Base-by-base conservation (phyloP, 2,113 vertebrate genomes). In the Edolisoma coerulescens region DNA sequence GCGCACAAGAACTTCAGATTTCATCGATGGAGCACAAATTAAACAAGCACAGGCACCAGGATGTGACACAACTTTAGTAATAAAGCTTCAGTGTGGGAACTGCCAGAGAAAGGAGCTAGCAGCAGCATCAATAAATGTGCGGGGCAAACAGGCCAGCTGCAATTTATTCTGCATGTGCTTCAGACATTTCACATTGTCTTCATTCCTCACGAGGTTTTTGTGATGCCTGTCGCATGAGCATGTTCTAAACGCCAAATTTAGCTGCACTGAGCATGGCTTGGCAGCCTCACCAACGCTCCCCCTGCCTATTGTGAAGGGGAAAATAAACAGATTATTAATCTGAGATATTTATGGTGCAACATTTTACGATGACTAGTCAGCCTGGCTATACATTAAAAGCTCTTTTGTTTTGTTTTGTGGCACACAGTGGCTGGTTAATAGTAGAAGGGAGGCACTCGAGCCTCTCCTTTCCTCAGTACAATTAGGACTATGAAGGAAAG, bases 281-380 rank as follows among this genome's bases (percentile, higher is more conserved):
- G 76, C 87, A 84, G 91, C 63, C 54, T 75, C 63, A 49, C 4
- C 0, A 84, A 82, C 0, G 0, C 42, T 95, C 53, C 14, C 20
- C 9, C 54, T 71, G 53, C 67, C 84, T 91, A 35, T 61, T 85
- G 59, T 17, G 37, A 76, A 83, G 54, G 28, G 42, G 50, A 42
- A 85, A 95, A 93, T 85, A 87, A 94, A 87, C 39, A 87, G 79
- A 87, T 94, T 94, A 94, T 89, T 96, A 88, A 96, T 90, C 54
- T 80, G 35, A 80, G 54, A 80, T 81, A 87, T 93, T 95, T 95
- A 89, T 80, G 67, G 47, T 23, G 42, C 42, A 93, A 74, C 39
- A 23, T 81, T 92, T 93, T 70, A 64, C 10, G 1, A 63, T 42
- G 33, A 39, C 73, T 28, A 33, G 56, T 63, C 73, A 71, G 73